phyloP scores from a whole-genome alignment of 2,888 invertebrate species.

The Agonopterix alstromeriana region DNA sequence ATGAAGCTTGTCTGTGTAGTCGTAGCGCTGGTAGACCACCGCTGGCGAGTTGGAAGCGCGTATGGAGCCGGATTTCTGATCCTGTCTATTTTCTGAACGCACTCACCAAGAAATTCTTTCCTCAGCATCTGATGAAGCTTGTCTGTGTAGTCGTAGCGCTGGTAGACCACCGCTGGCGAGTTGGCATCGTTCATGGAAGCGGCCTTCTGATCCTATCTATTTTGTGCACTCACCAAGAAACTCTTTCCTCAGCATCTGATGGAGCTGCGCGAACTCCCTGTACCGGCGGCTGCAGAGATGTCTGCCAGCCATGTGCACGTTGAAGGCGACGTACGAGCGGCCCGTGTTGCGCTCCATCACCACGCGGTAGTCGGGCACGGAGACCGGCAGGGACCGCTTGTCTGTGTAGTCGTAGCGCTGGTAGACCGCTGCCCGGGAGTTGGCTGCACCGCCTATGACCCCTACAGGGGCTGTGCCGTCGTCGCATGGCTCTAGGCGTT shows the following conservation, averaged over 20 bases:
- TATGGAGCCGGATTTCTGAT: too few relatives aligned
- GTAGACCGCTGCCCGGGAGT: conserved; percentile 62
- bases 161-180: too few relatives aligned
- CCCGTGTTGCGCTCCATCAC: conserved; percentile 84
- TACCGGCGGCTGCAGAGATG: conserved; percentile 98
- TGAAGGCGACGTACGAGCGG: conserved; percentile 95
- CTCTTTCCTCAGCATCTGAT: conserved; percentile 92
- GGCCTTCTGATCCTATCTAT: too few relatives aligned
- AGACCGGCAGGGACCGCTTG: conserved; percentile 91
- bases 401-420: conserved; percentile 94
- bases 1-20: too few relatives aligned
- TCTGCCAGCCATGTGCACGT: conserved; percentile 99
- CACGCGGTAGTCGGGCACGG: conserved; percentile 96
- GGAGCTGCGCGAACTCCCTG: conserved; percentile 94
- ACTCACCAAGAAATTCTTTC: conserved; percentile 91
- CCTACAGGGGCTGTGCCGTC: conserved; percentile 75
- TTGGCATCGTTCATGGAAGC: too few relatives aligned
- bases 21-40: too few relatives aligned
- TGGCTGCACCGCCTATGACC: conserved; percentile 64
- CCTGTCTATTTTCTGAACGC: too few relatives aligned
- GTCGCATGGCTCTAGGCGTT: conserved; percentile 89
- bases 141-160: too few relatives aligned
- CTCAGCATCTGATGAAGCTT: conserved; percentile 92
- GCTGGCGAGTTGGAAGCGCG: too few relatives aligned
- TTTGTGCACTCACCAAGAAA: conserved; percentile 81